phyloP scores from a whole-genome alignment of 2,797 vertebrate genomes.

The Halcyon smyrnensis region DNA sequence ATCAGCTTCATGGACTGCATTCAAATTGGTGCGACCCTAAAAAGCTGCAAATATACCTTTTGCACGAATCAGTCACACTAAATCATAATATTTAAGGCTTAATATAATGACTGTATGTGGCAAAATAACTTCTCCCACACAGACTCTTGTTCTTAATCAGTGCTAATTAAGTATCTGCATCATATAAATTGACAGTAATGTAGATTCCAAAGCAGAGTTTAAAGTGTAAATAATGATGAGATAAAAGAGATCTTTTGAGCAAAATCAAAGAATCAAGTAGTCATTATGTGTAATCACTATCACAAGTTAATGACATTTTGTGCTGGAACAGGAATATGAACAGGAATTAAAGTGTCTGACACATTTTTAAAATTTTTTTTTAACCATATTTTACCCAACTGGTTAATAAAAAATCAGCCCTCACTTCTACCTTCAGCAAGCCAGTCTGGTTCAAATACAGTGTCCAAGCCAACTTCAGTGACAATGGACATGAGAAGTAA shows the following conservation, averaged over 20 bases:
- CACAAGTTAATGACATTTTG: conserved; percentile 64
- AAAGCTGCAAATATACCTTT: background rate
- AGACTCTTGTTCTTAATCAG: conserved; percentile 48
- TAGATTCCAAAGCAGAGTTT: conserved; percentile 60
- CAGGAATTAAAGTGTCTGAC: conserved; percentile 5
- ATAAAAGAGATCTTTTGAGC: conserved; percentile 65
- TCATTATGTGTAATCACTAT: conserved; percentile 72
- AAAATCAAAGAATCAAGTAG: conserved; percentile 68
- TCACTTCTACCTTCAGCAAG: background rate
- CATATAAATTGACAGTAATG: conserved; percentile 67
- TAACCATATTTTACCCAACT: background rate
- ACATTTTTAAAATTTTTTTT: background rate
- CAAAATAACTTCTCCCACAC: conserved; percentile 62
- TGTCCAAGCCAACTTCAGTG: background rate
- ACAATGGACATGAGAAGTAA: background rate
- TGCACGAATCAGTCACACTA: conserved; percentile 27
- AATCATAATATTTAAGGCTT: conserved; percentile 65
- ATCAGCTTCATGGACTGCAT: background rate
- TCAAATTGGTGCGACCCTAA: background rate
- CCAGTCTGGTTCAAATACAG: background rate
- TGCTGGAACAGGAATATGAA: conserved; percentile 5
- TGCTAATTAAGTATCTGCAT: conserved; percentile 71
- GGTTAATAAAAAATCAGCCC: background rate
- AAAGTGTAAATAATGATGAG: conserved; percentile 70
- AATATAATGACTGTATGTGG: conserved; percentile 59